Base-by-base conservation (phyloP, 1,140 invertebrate species). In the Penaeus vannamei region DNA sequence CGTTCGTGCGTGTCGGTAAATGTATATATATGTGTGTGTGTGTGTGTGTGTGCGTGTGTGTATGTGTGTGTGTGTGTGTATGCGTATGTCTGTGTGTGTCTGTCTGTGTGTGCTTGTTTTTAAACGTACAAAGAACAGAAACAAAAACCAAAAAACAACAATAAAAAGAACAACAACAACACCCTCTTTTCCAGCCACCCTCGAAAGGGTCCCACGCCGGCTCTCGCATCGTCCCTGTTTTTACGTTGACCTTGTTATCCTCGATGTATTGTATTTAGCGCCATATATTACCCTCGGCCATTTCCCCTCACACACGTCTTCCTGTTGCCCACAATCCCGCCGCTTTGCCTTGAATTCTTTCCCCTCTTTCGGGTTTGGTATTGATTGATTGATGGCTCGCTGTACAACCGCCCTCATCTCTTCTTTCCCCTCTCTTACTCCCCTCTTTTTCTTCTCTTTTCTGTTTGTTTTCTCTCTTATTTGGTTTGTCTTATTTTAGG, bases 311-410 rank as follows among this genome's bases (percentile, higher is more conserved):
- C 60, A n/a, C 36, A n/a, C 36, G 61, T 60, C 82, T 84, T 88
- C 87, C 81, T 88, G 87, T 77, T 72, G 36, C 29, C 46, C 81
- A 69, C 77, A 82, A 84, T 82, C 79, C 87, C 23, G 36, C 61
- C n/a, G 60, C 81, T 84, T 88, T 81, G 81, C 66, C 87, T 69
- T 88, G 76, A 88, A 88, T 88, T 84, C 87, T 84, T 88, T 62
- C 81, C 20, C 46, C 53, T 53, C 53, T 53, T 53, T 53, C 17
- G 12, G 53, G 53, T 14, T 20, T 64, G 84, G 69, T 64, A 82
- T 82, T 84, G 66, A 77, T 69, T 88, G 87, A 84, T 88, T 64
- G 77, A 88, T 84, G 81, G 84, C 77, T 89, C 14, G 53, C 82
- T 19, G 53, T 83, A 26, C 76, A 61, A 14, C 85, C 84, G 22